Conservation (phyloP, 2,888 invertebrate species). For the Caenorhabditis sinica region DNA sequence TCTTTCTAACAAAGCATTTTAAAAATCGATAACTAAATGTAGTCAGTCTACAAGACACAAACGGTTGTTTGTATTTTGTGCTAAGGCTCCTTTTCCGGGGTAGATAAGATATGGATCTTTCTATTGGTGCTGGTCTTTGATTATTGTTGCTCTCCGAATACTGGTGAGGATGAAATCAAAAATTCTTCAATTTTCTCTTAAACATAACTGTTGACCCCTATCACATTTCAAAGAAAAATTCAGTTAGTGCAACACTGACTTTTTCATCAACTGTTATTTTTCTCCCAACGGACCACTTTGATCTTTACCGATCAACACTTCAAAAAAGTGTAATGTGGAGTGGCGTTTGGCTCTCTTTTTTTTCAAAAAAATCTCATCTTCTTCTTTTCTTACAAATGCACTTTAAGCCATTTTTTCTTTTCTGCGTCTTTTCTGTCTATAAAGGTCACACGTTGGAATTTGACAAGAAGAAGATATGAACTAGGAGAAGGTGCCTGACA, state of each 20-base stretch:
- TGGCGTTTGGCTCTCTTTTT: constrained; percentile 9
- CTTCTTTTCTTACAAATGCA: constrained; percentile 9
- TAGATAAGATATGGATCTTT: constrained; percentile 28
- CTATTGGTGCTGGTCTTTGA: not conserved
- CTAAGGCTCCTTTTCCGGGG: constrained; percentile 1
- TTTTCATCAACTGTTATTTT: constrained; percentile 29
- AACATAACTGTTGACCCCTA: not conserved
- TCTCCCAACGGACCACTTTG: constrained; percentile 38
- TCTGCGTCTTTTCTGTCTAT: not conserved
- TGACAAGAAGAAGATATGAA: not conserved
- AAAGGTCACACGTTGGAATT: constrained; percentile 32
- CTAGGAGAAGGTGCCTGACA: not conserved
- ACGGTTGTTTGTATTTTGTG: constrained; percentile 51
- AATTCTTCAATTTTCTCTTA: not conserved
- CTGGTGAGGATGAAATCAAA: not conserved
- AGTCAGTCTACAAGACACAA: constrained; percentile 44
- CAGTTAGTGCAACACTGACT: not conserved
- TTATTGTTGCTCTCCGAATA: not conserved
- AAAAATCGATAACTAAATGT: constrained; percentile 51
- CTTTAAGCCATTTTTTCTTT: constrained; percentile 25
- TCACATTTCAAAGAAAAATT: not conserved
- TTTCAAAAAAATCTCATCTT: constrained; percentile 12
- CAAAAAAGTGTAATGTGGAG: constrained; percentile 51
- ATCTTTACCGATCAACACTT: constrained; percentile 43
- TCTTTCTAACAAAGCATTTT: constrained; percentile 52